Conservation (phyloP, 2,888 invertebrate species). For the Platycheirus albimanus region DNA sequence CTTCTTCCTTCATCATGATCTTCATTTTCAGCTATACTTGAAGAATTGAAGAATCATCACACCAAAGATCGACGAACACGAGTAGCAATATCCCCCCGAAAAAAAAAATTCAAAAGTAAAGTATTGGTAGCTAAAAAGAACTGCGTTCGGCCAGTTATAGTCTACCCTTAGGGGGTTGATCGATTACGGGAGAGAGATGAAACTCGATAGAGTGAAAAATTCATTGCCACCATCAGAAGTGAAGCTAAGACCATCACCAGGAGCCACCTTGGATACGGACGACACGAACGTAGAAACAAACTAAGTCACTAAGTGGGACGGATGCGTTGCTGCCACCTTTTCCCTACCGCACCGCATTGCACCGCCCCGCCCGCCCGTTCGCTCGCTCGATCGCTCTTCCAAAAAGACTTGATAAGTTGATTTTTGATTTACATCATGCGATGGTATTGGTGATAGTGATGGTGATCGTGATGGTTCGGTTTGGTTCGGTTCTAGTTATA, state of each 20-base stretch:
- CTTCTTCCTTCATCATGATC: too few relatives aligned
- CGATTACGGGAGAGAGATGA: constrained; percentile 63
- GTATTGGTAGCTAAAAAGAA: constrained; percentile 41
- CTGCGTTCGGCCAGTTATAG: constrained; percentile 47
- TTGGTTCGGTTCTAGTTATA: constrained; percentile 11
- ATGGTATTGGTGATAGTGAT: constrained; percentile 26
- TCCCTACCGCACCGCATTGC: too few relatives aligned
- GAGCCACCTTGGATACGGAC: constrained; percentile 3
- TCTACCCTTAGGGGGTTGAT: constrained; percentile 74
- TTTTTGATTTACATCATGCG: constrained; percentile 66
- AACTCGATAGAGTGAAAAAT: constrained; percentile 68
- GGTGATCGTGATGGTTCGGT: too few relatives aligned
- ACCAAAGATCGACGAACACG: constrained; percentile 52
- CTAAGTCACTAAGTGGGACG: constrained; percentile 54
- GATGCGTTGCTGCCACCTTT: constrained; percentile 9
- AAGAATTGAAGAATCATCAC: background rate
- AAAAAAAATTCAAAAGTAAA: constrained; percentile 20
- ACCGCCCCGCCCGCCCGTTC: too few relatives aligned
- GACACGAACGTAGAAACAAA: constrained; percentile 40
- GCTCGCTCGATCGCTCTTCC: too few relatives aligned
- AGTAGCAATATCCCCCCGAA: constrained; percentile 56
- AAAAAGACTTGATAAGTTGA: constrained; percentile 42
- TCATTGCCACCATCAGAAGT: constrained; percentile 65
- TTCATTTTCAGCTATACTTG: constrained; percentile 3
- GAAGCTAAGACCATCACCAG: constrained; percentile 13